phyloP scores from a whole-genome alignment of 1,140 invertebrate genomes.

The Drosophila navojoa region DNA sequence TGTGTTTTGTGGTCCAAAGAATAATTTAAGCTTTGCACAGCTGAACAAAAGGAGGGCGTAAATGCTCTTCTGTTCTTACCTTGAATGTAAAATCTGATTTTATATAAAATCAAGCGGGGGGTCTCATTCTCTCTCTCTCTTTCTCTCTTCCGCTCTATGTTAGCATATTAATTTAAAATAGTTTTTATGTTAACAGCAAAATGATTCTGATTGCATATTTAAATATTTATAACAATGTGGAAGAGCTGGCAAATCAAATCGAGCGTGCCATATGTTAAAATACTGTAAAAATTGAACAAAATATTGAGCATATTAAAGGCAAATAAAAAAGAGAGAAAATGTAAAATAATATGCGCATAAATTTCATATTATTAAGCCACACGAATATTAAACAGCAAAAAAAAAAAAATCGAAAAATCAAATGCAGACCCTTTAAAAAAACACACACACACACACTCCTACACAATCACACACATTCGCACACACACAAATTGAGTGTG shows the following conservation, averaged over 20 bases:
- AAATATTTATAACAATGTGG: constrained; percentile 27
- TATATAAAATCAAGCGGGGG: neutral
- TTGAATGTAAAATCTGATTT: constrained; percentile 14
- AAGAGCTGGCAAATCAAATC: constrained; percentile 42
- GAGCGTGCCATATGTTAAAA: constrained; percentile 45
- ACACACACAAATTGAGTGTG: constrained; percentile 71
- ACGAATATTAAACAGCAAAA: constrained; percentile 43
- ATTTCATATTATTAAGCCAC: constrained; percentile 73
- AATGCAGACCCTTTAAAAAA: constrained; percentile 25
- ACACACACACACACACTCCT: constrained; percentile 4
- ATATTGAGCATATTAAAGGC: constrained; percentile 27
- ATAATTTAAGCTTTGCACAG: constrained; percentile 21
- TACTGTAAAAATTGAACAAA: constrained; percentile 4
- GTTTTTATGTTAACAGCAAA: neutral
- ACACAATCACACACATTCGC: constrained; percentile 5
- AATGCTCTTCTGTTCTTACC: neutral
- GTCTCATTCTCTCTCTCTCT: constrained; percentile 1
- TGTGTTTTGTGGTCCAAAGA: constrained; percentile 8
- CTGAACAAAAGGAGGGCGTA: neutral
- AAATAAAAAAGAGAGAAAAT: constrained; percentile 8
- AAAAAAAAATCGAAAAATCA: constrained; percentile 23
- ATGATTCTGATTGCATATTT: constrained; percentile 7
- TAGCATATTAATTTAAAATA: neutral
- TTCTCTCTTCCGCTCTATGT: neutral
- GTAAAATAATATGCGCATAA: constrained; percentile 57